phyloP scores from a whole-genome alignment of 2,888 invertebrate genomes.

The Tenthredo livida region DNA sequence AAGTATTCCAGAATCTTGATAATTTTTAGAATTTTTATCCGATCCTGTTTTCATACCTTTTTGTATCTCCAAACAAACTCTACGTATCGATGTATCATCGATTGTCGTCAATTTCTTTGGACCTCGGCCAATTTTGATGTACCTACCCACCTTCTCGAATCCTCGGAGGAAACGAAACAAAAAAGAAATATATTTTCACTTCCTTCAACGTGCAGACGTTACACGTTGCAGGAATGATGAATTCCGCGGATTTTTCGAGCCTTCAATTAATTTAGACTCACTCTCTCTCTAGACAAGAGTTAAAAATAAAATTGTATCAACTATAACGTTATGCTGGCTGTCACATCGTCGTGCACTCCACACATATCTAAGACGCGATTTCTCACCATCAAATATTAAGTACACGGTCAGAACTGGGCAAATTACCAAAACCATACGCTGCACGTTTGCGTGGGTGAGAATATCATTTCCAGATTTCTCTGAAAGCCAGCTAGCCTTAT shows the following conservation, averaged over 20 bases:
- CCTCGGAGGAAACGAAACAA: neutral
- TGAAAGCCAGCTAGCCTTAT: neutral
- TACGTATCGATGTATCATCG: neutral
- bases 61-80: neutral
- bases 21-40: neutral
- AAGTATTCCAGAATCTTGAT: neutral
- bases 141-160: neutral
- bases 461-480: neutral
- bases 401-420: slow-evolving; percentile 19
- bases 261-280: neutral
- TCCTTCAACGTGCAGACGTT: neutral
- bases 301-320: neutral
- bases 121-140: neutral
- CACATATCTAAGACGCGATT: neutral
- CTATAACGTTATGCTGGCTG: neutral
- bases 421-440: neutral
- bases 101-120: slow-evolving; percentile 1
- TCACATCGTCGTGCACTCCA: neutral
- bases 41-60: neutral
- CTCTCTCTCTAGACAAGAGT: neutral
- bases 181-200: neutral
- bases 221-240: neutral
- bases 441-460: neutral
- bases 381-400: slow-evolving; percentile 1
- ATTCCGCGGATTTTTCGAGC: neutral